Evolutionary conservation across 1,140 invertebrate genomes (phyloP).

Genomic region (Drosophila parvula): DNA sequence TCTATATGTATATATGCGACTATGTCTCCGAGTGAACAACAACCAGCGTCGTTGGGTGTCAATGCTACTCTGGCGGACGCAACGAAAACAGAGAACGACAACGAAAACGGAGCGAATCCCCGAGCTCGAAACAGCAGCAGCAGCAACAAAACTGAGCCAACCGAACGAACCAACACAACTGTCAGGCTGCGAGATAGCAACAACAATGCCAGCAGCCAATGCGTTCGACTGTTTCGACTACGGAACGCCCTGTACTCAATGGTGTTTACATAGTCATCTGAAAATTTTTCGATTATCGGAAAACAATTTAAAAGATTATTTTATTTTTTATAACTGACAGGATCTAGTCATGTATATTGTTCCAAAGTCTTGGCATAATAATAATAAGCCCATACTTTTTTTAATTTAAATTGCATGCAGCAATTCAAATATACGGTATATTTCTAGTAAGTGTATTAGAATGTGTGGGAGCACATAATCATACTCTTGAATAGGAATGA

Average conservation of each 20-base stretch:
- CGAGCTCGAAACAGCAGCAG: constrained; percentile 52
- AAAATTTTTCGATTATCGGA: no score
- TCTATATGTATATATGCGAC: background rate
- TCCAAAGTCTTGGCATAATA: no score
- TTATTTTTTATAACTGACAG: no score
- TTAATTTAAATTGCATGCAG: no score
- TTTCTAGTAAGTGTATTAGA: no score
- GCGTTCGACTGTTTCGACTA: background rate
- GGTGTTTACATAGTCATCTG: no score
- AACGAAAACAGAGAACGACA: constrained; percentile 20
- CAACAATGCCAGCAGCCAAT: constrained; percentile 13
- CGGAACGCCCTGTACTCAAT: background rate
- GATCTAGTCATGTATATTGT: no score
- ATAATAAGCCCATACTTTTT: no score
- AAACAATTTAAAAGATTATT: no score
- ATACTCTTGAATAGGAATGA: background rate
- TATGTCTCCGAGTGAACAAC: constrained; percentile 14
- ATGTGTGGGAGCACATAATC: background rate
- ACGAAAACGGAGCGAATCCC: constrained; percentile 37
- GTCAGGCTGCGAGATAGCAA: constrained; percentile 52
- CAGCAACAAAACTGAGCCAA: constrained; percentile 7
- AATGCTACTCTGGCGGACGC: constrained; percentile 62
- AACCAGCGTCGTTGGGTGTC: constrained; percentile 67
- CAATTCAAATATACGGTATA: no score
- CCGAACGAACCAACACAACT: constrained; percentile 10